Evolutionary conservation across 2,113 vertebrate genomes (phyloP), one percentile per base, ranked within the genome.

Genomic region (Pterocles orientalis): DNA sequence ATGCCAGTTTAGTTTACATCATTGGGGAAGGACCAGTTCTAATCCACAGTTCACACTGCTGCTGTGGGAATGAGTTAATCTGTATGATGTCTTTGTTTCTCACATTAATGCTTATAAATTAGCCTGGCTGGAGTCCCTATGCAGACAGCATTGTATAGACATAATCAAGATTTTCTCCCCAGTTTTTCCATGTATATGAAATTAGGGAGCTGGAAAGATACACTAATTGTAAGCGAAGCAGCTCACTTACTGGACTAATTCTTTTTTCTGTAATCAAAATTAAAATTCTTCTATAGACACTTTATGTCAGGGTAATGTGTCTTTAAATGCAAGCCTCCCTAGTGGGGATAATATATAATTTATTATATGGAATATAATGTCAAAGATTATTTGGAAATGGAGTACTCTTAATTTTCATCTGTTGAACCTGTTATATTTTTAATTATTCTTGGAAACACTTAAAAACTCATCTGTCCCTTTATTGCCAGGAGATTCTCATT

Each of bases 1-100:
- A 10, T 56, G 24, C 14, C n/a, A 39, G 23, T 73, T 84, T 33
- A 88, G 14, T 82, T 76, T 14, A 50, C 21, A 9, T 77, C 12
- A 16, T n/a, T 0, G 0, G 73, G 21, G 47, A 93, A 54, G 4
- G 33, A 36, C 6, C 21, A 53, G 1, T 82, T 82, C 41, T 72
- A 39, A 79, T 68, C 21, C 41, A 12, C 18, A 54, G 19, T 51
- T 90, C 19, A 47, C 19, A 10, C 10, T 72, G 45, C 20, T 75
- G 0, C 47, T 61, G 21, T 34, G 34, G 26, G 26, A 75, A 11
- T 1, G 7, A 69, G 10, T 93, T 57, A 17, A 82, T 68, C 14
- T 64, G 2, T 47, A 9, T 19, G 10, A 61, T 68, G 19, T n/a
- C 26, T 91, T 84, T 70, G 21, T 82, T 64, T 69, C 50, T 86